Evolutionary conservation across 2,888 invertebrate genomes (phyloP).

Genomic region (Vesta saturnalis): DNA sequence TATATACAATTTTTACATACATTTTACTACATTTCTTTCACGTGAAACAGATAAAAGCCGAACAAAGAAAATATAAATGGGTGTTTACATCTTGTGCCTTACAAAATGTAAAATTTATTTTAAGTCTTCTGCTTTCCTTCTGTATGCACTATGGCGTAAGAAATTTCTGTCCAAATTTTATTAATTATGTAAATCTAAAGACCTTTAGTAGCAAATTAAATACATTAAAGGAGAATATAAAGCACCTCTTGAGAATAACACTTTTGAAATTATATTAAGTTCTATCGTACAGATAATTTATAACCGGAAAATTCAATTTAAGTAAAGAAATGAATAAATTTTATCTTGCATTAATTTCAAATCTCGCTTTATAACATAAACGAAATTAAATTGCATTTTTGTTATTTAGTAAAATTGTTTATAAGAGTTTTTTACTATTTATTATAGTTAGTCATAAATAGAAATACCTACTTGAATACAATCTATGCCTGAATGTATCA

Average conservation of each 20-base stretch:
- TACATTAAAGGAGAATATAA: slow-evolving; percentile 12
- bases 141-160: neutral
- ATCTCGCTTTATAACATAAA: neutral
- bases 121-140: no score
- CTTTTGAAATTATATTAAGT: slow-evolving; percentile 12
- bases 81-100: no score
- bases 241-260: slow-evolving; percentile 7
- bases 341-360: neutral
- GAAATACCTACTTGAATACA: neutral
- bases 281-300: slow-evolving; percentile 9
- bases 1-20: no score
- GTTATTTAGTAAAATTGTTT: no score
- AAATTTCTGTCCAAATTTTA: slow-evolving; percentile 9
- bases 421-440: no score
- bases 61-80: no score
- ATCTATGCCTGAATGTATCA: slow-evolving; percentile 1
- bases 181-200: slow-evolving; percentile 14
- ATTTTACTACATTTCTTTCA: no score
- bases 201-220: slow-evolving; percentile 3
- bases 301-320: slow-evolving; percentile 10
- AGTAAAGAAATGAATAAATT: slow-evolving; percentile 2
- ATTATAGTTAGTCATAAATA: neutral
- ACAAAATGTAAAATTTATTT: no score
- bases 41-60: no score
- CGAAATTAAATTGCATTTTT: neutral